Evolutionary conservation across 2,888 invertebrate genomes (phyloP), one percentile per base, ranked within the genome.

Genomic region (Tachina grossa): DNA sequence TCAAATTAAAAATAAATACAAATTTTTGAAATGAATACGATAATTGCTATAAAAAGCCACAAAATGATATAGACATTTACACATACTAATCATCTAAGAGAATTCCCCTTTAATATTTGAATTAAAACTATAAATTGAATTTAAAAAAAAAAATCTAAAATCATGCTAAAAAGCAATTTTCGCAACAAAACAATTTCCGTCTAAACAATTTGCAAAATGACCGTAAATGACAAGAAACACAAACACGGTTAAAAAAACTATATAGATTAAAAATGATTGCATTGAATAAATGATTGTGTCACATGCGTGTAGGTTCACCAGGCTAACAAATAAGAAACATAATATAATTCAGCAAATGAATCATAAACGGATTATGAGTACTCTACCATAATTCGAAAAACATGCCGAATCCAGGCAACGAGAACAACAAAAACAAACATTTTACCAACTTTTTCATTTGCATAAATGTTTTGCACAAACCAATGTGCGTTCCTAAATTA

Each of bases 1-100:
- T 9, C 14, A 45, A 47, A 11, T 63, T 57, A 45, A 53, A 71
- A 79, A 61, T 39, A n/a, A 6, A 16, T 47, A 63, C 45, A 89
- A 89, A n/a, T n/a, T 89, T 90, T 88, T 88, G 88, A 89, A 90
- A 90, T 90, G 88, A 89, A 90, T 88, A 88, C 88, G 89, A 91
- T 91, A 91, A 91, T 91, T 90, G 90, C 90, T 89, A 88, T 89
- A 88, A 89, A 89, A 84, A 89, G 88, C 89, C 90, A 89, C 90
- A 91, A 89, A 89, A 47, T 31, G 47, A 88, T 76, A 53, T 68
- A 53, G 39, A 78, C 57, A 78, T 76, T n/a, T 47, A 19, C 53
- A 55, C 53, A 55, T 41, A 65, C 66, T 63, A 69, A 59, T 31
- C 76, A 72, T 55, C 10, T 72, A 2, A 51, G 47, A 39, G 41